Evolutionary conservation across 2,888 invertebrate genomes (phyloP).

Genomic region (Bibio marci): DNA sequence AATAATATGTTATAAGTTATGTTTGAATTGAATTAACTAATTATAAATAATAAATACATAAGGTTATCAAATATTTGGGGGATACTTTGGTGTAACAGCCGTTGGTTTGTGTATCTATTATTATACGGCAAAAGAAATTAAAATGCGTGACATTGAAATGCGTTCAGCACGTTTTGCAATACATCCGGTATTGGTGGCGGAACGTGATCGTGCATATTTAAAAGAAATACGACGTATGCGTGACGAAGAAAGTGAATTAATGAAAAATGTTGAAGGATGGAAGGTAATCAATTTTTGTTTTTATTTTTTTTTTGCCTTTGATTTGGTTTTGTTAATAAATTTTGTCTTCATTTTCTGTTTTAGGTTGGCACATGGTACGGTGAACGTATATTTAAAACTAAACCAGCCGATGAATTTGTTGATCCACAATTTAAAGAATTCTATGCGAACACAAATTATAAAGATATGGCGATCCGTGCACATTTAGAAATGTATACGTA

Average conservation of each 20-base stretch:
- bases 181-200: slow-evolving; percentile 53
- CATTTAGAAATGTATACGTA: neutral
- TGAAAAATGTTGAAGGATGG: slow-evolving; percentile 75
- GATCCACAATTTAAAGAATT: slow-evolving; percentile 51
- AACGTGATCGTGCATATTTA: slow-evolving; percentile 59
- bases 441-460: slow-evolving; percentile 44
- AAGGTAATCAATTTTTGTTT: too few species aligned
- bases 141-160: slow-evolving; percentile 42
- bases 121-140: slow-evolving; percentile 25
- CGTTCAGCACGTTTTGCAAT: slow-evolving; percentile 52
- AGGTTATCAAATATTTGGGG: slow-evolving; percentile 46
- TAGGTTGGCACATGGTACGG: slow-evolving; percentile 63
- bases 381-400: slow-evolving; percentile 58
- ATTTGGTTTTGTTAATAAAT: neutral
- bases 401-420: slow-evolving; percentile 42
- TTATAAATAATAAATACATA: too few species aligned
- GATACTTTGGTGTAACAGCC: slow-evolving; percentile 39
- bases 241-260: slow-evolving; percentile 60
- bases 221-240: slow-evolving; percentile 54
- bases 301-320: too few species aligned
- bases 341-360: slow-evolving; percentile 28
- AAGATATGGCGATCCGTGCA: slow-evolving; percentile 7
- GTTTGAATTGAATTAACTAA: too few species aligned
- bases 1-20: too few species aligned
- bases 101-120: slow-evolving; percentile 34